These are phyloP conservation scores for Parelbella ahira DNA, from an alignment of 2,888 invertebrate genomes.

Conservation along the genomic window DNA sequence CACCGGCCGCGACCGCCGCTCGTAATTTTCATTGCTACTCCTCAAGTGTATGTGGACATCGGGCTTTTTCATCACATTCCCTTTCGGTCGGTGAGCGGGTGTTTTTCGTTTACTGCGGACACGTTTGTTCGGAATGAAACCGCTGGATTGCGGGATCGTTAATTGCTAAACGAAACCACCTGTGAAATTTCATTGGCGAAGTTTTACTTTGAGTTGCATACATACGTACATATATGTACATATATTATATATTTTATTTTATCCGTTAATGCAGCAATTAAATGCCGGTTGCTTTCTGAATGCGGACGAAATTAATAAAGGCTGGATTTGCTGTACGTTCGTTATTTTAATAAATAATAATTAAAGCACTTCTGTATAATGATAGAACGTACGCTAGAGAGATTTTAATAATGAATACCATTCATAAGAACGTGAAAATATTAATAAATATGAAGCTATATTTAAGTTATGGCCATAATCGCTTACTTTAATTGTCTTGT, in stretches of 20 bases:
- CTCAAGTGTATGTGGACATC: constrained; percentile 78
- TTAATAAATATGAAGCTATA: too few relatives aligned
- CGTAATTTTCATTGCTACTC: constrained; percentile 72
- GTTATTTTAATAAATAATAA: constrained; percentile 24
- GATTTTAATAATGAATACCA: too few relatives aligned
- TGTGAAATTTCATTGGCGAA: constrained; percentile 62
- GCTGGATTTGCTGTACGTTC: constrained; percentile 23
- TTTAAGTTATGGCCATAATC: too few relatives aligned
- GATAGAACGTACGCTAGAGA: constrained; percentile 14
- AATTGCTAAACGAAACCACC: constrained; percentile 71
- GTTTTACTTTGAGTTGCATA: constrained; percentile 47
- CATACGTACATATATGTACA: too few relatives aligned
- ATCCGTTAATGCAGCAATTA: constrained; percentile 41
- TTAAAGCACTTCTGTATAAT: constrained; percentile 16
- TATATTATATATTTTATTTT: constrained; percentile 32
- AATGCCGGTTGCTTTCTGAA: constrained; percentile 27
- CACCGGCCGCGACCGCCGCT: constrained; percentile 61
- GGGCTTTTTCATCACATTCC: constrained; percentile 79
- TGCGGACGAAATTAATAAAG: constrained; percentile 24
- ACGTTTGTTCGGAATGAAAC: constrained; percentile 69
- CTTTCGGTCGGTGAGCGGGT: constrained; percentile 66
- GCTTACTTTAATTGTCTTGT: neutral
- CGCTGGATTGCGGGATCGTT: constrained; percentile 68
- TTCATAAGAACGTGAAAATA: too few relatives aligned
- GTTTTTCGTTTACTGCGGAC: constrained; percentile 69